Evolutionary conservation across 2,797 vertebrate species (phyloP).

Genomic region (Artibeus lituratus): DNA sequence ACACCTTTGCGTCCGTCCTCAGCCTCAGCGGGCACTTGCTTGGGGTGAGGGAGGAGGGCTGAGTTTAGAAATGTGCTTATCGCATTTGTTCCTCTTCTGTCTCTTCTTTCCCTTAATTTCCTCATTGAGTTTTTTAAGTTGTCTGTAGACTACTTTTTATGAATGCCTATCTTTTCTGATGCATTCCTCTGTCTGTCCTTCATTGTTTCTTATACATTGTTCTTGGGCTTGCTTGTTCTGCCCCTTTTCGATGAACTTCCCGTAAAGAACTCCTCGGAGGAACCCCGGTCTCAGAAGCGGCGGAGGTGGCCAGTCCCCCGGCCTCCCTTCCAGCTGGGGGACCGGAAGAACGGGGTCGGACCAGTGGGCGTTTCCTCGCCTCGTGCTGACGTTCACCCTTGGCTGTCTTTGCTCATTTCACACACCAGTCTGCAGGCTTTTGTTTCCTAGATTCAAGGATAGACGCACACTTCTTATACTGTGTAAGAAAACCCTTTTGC

Average conservation of each 20-base stretch:
- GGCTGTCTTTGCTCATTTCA: background rate
- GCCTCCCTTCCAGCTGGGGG: background rate
- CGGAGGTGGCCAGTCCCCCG: background rate
- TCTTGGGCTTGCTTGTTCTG: background rate
- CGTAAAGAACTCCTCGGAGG: background rate
- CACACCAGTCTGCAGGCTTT: background rate
- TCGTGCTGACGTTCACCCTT: background rate
- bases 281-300: background rate
- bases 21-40: background rate
- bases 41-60: background rate
- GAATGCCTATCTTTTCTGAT: background rate
- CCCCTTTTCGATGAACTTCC: background rate
- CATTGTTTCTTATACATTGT: background rate
- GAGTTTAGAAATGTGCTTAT: background rate
- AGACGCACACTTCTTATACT: background rate
- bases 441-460: background rate
- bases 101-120: constrained; percentile 14
- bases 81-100: background rate
- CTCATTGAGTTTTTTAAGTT: background rate
- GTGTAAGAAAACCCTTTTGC: background rate
- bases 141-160: background rate
- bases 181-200: background rate
- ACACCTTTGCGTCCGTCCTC: background rate
- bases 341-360: background rate
- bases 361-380: background rate